Evolutionary conservation across 2,888 invertebrate genomes (phyloP), one percentile per base, ranked within the genome.

Genomic region (Busseola fusca): DNA sequence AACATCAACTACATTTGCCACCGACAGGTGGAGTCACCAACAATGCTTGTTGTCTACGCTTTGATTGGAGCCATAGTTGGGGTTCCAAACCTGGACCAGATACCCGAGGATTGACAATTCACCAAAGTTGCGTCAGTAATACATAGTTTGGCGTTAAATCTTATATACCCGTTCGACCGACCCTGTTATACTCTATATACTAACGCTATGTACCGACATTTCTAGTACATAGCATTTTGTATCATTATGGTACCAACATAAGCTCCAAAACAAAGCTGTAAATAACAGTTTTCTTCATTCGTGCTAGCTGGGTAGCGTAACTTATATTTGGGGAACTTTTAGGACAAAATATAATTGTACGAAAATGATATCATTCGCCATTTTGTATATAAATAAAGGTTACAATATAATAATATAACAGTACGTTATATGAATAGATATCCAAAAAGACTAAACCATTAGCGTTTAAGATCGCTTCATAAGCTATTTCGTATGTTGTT

Each of bases 1-100:
- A 84, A 84, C 79, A 84, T 66, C 71, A 76, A 82, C 69, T 79
- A 82, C 54, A 45, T 72, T 58, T 58, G 21, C 73, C 68, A 71
- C 64, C 71, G 30, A 78, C n/a, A 74, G 78, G 74, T 84, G 76
- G 83, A 52, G 70, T 58, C 60, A 74, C 66, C 74, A 80, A 69
- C 62, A 62, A 76, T 45, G 58, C 48, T 66, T 37, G 52, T 54
- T 69, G 56, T 27, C 45, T 58, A 25, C 14, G 18, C 63, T 70
- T 58, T 69, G 63, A 62, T 77, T 65, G 63, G 69, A 74, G 78
- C 81, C 34, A 71, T 66, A 69, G 71, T 40, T 27, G 10, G n/a
- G 7, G 18, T 45, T 18, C 14, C 27, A 40, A 7, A n/a, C 12
- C 0, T 12, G 18, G 25, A 45, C 48, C 27, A 57, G 27, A 45